phyloP scores from a whole-genome alignment of 2,113 vertebrate genomes.

The Zeus faber region DNA sequence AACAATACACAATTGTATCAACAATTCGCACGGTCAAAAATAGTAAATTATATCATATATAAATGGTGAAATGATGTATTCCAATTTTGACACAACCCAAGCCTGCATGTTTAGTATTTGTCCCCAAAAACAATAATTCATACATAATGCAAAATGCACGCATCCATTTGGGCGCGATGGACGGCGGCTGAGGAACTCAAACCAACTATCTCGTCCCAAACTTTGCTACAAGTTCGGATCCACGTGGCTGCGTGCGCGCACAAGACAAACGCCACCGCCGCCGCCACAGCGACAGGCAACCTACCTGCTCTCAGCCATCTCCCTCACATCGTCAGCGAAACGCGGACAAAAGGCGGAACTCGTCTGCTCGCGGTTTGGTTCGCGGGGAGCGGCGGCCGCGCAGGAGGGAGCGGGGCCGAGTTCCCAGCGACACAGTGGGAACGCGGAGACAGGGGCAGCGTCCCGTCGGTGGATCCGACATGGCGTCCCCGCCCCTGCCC shows the following conservation, averaged over 20 bases:
- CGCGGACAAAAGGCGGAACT: neutral
- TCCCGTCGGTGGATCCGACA: conserved; percentile 41
- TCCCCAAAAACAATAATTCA: no score
- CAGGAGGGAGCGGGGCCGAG: neutral
- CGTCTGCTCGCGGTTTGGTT: neutral
- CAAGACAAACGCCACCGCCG: no score
- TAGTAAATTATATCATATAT: no score
- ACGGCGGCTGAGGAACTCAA: no score
- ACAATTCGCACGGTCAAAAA: no score
- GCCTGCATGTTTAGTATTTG: no score
- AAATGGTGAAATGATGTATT: no score
- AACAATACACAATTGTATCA: no score
- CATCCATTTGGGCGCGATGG: no score
- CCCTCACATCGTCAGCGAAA: conserved; percentile 68
- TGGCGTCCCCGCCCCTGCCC: conserved; percentile 65
- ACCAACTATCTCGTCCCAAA: conserved; percentile 1
- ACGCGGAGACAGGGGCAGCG: conserved; percentile 28
- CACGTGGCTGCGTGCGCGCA: no score
- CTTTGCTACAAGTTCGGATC: conserved; percentile 14
- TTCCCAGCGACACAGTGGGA: conserved; percentile 14
- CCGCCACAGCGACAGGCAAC: neutral
- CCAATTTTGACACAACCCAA: no score
- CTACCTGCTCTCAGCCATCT: conserved; percentile 73
- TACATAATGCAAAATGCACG: no score
- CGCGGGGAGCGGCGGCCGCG: neutral